Percentiles rank a stretch among this genome's conserved stretches.
Evolutionary conservation across 2,113 vertebrate genomes (phyloP).

Genomic region (Macquaria ambigua): DNA sequence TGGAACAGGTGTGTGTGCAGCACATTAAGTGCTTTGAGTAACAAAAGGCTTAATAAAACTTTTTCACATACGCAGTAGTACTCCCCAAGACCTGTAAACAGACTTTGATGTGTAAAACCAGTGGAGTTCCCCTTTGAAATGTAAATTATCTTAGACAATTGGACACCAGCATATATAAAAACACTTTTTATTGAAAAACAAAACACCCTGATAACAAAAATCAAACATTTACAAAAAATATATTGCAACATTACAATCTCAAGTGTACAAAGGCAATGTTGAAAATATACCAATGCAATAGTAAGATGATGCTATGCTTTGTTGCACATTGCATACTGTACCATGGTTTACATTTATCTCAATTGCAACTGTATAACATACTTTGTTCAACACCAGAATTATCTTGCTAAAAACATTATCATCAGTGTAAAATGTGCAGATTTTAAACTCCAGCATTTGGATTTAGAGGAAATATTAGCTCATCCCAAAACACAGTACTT

Average conservation of each 20-base stretch:
- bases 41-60: neutral
- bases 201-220: conserved; percentile 56
- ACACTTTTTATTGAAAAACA: conserved; percentile 73
- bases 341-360: neutral
- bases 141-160: neutral
- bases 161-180: conserved; percentile 59
- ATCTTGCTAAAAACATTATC: conserved; percentile 19
- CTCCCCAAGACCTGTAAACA: neutral
- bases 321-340: conserved; percentile 17
- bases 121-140: neutral
- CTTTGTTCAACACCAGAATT: neutral
- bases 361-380: neutral
- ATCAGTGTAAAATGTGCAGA: conserved; percentile 53
- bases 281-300: conserved; percentile 57
- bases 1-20: conserved; percentile 1
- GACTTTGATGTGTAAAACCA: neutral
- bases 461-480: conserved; percentile 56
- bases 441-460: conserved; percentile 73
- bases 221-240: conserved; percentile 61
- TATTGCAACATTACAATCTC: conserved; percentile 69
- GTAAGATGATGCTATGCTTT: conserved; percentile 65
- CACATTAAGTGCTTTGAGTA: neutral
- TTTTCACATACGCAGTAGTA: neutral
- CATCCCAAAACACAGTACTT: conserved; percentile 51
- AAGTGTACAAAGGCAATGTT: conserved; percentile 77